Base-by-base conservation (phyloP, 2,113 vertebrate species). In the Urocitellus parryii region DNA sequence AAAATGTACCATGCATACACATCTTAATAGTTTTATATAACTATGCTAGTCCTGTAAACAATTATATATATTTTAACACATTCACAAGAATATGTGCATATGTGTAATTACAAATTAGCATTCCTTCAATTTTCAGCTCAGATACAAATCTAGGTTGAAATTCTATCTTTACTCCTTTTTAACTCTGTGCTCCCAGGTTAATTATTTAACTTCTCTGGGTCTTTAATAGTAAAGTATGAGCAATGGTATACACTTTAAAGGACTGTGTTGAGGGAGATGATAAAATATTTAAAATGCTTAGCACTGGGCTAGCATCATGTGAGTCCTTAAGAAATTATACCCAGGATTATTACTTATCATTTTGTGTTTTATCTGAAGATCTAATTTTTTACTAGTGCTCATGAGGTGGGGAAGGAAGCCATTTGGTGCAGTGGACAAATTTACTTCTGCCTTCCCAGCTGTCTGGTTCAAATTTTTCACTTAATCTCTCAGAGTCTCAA, bases 1-100 rank as follows among this genome's bases (percentile, higher is more conserved):
- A 56, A 74, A 37, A 32, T 93, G 42, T 32, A 42, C 13, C 67
- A 51, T 34, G 2, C 20, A 48, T 56, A 85, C 0, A 70, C 13
- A 79, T 89, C 74, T 83, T 65, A 96, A 81, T 17, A 20, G 79
- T 32, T 92, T 97, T 91, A 76, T 68, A 32, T 12, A 68, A 77
- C 18, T 34, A 45, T 83, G 37, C 24, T 93, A 95, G 8, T 39
- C 39, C 32, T 76, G 8, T 68, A 92, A 81, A 56, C 34, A 37
- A 27, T 65, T 65, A 29, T 53, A 27, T 81, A 11, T 78, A 92
- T 73, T 80, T 89, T 76, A 90, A 53, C 67, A 88, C 17, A 61
- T n/a, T 39, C n/a, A 80, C 29, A 90, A 95, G 29, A 95, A 77
- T 80, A 63, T 20, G 39, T 61, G 2, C 7, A 67, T 37, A 34